Conservation (phyloP, 2,797 vertebrate genomes). For the Onychomys torridus region DNA sequence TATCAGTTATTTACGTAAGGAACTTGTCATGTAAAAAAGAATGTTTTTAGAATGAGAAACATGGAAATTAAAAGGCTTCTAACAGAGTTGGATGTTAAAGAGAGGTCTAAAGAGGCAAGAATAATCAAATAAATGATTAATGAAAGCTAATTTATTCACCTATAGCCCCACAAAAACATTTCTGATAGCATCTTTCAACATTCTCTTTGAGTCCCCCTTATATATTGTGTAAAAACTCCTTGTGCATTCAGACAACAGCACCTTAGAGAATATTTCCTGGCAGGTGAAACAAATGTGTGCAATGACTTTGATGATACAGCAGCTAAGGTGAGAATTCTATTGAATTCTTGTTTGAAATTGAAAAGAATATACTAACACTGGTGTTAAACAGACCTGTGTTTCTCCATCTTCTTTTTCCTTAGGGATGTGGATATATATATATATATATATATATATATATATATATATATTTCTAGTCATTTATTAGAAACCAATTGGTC, state of each 20-base stretch:
- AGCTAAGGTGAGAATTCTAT: slow-evolving; percentile 52
- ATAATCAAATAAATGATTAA: background rate
- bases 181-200: background rate
- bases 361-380: background rate
- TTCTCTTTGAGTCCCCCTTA: background rate
- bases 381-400: background rate
- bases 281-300: slow-evolving; percentile 37
- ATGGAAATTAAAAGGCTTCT: background rate
- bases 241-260: slow-evolving; percentile 14
- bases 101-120: background rate
- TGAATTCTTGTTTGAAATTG: slow-evolving; percentile 57
- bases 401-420: background rate
- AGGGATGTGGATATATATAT: too few relatives aligned
- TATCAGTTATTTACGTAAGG: background rate
- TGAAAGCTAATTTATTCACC: background rate
- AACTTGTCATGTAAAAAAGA: background rate
- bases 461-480: background rate
- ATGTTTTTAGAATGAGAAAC: slow-evolving; percentile 27
- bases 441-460: too few relatives aligned
- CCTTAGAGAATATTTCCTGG: slow-evolving; percentile 26
- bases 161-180: background rate
- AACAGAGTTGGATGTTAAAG: background rate
- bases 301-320: slow-evolving; percentile 56
- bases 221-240: background rate
- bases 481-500: background rate